Percentiles rank a stretch among this genome's conserved stretches.
Evolutionary conservation across 2,888 invertebrate genomes (phyloP).

Genomic region (Hirudinaria manillensis): DNA sequence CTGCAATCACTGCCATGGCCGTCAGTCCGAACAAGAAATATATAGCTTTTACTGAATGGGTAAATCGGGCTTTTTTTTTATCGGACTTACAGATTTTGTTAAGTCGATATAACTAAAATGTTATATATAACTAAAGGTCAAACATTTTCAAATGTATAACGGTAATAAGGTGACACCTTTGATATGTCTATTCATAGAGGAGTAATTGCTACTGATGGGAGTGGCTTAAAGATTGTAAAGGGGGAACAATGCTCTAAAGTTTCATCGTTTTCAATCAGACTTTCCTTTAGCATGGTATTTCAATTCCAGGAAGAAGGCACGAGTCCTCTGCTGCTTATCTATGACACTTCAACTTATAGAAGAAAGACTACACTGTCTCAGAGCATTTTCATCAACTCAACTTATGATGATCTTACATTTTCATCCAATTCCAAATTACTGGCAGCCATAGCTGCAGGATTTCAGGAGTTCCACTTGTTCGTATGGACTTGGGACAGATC

Average conservation of each 20-base stretch:
- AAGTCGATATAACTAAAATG: too few relatives aligned
- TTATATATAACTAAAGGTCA: too few relatives aligned
- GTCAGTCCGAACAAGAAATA: slow-evolving; percentile 43
- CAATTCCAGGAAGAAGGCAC: slow-evolving; percentile 39
- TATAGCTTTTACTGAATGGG: slow-evolving; percentile 54
- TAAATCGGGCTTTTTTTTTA: background rate
- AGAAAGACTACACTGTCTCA: slow-evolving; percentile 54
- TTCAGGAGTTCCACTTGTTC: background rate
- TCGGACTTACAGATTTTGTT: too few relatives aligned
- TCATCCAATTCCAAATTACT: slow-evolving; percentile 75
- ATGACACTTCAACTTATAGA: slow-evolving; percentile 55
- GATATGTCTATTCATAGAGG: too few relatives aligned
- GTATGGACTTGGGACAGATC: slow-evolving; percentile 56
- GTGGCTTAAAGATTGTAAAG: too few relatives aligned
- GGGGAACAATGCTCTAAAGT: too few relatives aligned
- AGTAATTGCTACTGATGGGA: too few relatives aligned
- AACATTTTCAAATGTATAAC: too few relatives aligned
- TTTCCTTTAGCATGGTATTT: background rate
- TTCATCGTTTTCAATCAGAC: too few relatives aligned
- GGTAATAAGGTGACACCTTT: too few relatives aligned
- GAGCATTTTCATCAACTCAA: slow-evolving; percentile 56
- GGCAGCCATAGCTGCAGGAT: slow-evolving; percentile 60
- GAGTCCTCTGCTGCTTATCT: slow-evolving; percentile 55
- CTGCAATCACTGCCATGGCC: slow-evolving; percentile 25
- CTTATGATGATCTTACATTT: slow-evolving; percentile 70